phyloP scores from a whole-genome alignment of 2,113 vertebrate species.

The Corythaixoides concolor region DNA sequence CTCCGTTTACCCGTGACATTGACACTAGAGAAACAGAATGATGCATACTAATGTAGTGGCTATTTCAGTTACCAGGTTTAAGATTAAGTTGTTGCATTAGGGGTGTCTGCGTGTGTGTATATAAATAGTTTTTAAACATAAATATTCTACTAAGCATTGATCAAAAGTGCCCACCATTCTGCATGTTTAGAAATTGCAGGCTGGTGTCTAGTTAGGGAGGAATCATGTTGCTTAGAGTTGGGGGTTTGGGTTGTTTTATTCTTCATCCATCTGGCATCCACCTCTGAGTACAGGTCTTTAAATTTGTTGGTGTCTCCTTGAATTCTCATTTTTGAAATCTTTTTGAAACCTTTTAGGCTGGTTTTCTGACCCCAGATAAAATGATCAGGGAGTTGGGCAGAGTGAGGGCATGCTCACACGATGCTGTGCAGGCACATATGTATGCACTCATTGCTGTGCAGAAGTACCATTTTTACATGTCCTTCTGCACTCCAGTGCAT shows the following conservation, averaged over 20 bases:
- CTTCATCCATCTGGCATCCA: not conserved
- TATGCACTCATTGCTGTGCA: not conserved
- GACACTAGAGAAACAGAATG: not conserved
- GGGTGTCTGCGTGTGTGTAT: not conserved
- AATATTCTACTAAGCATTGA: not conserved
- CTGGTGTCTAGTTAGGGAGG: not conserved
- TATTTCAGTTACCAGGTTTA: not conserved
- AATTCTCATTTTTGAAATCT: not conserved
- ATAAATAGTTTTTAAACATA: not conserved
- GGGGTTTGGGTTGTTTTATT: not conserved
- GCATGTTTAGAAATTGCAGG: not conserved
- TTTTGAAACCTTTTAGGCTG: not conserved
- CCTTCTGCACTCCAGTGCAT: not conserved
- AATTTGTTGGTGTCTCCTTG: not conserved
- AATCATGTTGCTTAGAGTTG: not conserved
- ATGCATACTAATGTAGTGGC: not conserved
- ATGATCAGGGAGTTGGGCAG: not conserved
- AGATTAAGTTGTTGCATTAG: not conserved
- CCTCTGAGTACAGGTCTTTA: not conserved
- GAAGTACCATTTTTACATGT: not conserved
- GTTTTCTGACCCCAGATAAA: not conserved
- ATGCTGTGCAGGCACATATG: rapidly evolving
- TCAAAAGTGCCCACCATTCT: not conserved
- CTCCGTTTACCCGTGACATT: not conserved
- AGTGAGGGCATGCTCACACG: not conserved